phyloP scores from a whole-genome alignment of 2,113 vertebrate species.

The Excalfactoria chinensis region DNA sequence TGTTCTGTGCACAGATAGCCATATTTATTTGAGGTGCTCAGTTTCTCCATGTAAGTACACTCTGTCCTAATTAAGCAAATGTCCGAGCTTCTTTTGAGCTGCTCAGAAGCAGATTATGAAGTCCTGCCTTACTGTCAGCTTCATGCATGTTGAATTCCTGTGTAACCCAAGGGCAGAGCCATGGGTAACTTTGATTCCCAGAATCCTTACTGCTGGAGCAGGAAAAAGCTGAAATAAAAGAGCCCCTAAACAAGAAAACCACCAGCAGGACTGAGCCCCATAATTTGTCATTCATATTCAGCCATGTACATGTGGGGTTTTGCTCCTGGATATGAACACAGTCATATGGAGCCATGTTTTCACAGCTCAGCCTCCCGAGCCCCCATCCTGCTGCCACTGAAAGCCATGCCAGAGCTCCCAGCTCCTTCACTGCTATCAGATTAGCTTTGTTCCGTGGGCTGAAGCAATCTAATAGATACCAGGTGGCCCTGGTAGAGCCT shows the following conservation, averaged over 20 bases:
- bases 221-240: background rate
- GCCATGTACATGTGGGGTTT: background rate
- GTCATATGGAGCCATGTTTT: slow-evolving; percentile 60
- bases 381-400: slow-evolving; percentile 38
- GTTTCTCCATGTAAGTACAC: background rate
- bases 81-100: background rate
- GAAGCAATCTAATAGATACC: slow-evolving; percentile 70
- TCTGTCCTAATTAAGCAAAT: background rate
- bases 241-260: background rate
- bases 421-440: slow-evolving; percentile 42
- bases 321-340: slow-evolving; percentile 52
- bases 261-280: background rate
- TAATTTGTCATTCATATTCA: background rate
- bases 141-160: background rate
- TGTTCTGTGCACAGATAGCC: background rate
- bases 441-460: slow-evolving; percentile 51
- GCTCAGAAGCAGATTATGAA: background rate
- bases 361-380: slow-evolving; percentile 47
- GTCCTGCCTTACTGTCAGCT: background rate
- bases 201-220: background rate
- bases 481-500: slow-evolving; percentile 49
- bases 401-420: slow-evolving; percentile 57
- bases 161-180: background rate
- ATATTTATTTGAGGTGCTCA: background rate
- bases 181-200: background rate